phyloP scores from a whole-genome alignment of 2,888 invertebrate genomes.

The Rosalia funebris region DNA sequence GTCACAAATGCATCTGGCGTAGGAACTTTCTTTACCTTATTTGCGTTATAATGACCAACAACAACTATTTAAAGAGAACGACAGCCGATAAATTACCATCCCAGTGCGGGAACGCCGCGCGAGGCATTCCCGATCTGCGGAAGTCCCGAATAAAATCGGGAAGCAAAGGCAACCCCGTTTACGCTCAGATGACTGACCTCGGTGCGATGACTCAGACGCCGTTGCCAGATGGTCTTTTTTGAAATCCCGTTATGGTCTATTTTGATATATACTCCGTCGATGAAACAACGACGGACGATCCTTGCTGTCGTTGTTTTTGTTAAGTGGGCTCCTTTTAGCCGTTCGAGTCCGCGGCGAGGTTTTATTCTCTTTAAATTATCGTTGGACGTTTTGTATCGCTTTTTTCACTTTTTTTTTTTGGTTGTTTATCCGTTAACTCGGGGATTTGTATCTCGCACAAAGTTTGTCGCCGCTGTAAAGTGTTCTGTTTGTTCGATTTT shows the following conservation, averaged over 20 bases:
- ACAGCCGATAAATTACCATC: slow-evolving; percentile 2
- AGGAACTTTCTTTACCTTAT: too few relatives aligned
- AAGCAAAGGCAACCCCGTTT: slow-evolving; percentile 2
- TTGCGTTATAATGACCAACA: neutral
- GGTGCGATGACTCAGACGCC: slow-evolving; percentile 19
- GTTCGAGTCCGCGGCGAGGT: neutral
- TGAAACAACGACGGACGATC: neutral
- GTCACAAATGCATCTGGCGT: too few relatives aligned
- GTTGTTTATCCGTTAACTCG: neutral
- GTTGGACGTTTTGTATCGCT: too few relatives aligned
- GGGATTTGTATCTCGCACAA: too few relatives aligned
- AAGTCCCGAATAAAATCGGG: slow-evolving; percentile 13
- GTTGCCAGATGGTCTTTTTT: slow-evolving; percentile 17
- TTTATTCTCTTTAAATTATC: too few relatives aligned
- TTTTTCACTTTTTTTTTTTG: neutral
- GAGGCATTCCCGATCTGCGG: too few relatives aligned
- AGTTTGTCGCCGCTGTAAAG: too few relatives aligned
- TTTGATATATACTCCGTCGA: neutral
- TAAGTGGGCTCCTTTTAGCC: neutral
- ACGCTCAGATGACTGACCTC: slow-evolving; percentile 21
- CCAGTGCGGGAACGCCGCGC: neutral
- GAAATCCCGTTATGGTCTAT: slow-evolving; percentile 3
- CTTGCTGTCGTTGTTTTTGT: neutral
- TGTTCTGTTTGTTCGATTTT: too few relatives aligned
- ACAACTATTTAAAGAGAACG: neutral